Percentiles rank a stretch among this genome's conserved stretches.
Evolutionary conservation across 2,113 vertebrate species (phyloP).

Genomic region (Rhegmatorhina hoffmannsi): DNA sequence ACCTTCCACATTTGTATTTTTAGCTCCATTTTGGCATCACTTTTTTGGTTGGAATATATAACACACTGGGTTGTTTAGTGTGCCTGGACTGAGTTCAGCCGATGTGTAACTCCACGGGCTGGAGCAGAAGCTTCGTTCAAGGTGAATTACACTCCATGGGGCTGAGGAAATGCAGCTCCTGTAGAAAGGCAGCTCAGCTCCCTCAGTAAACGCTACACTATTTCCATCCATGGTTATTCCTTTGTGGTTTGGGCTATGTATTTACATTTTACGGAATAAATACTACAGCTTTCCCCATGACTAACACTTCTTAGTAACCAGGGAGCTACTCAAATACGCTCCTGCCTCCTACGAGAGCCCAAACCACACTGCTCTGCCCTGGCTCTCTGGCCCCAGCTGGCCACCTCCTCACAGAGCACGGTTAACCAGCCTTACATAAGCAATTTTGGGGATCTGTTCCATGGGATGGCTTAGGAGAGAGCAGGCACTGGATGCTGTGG

Average conservation of each 20-base stretch:
- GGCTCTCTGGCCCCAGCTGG: constrained; percentile 40
- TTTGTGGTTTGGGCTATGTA: constrained; percentile 69
- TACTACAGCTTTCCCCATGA: constrained; percentile 67
- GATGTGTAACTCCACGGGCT: constrained; percentile 34
- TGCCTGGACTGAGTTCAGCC: constrained; percentile 43
- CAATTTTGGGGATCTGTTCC: background rate
- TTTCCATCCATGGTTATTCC: constrained; percentile 55
- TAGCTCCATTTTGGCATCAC: constrained; percentile 58
- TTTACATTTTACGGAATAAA: constrained; percentile 69
- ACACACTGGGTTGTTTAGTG: constrained; percentile 43
- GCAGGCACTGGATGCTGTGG: background rate
- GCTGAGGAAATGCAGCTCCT: constrained; percentile 57
- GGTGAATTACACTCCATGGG: constrained; percentile 54
- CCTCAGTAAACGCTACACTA: constrained; percentile 54
- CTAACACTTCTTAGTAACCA: constrained; percentile 66
- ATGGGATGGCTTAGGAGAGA: background rate
- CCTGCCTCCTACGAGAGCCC: constrained; percentile 54
- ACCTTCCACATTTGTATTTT: constrained; percentile 66
- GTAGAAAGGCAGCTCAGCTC: constrained; percentile 31
- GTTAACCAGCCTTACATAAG: background rate
- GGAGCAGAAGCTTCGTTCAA: constrained; percentile 37
- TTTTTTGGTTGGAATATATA: constrained; percentile 59
- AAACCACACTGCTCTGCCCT: constrained; percentile 14
- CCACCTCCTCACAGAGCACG: background rate
- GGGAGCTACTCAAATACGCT: constrained; percentile 43